Conservation (phyloP, 2,797 vertebrate species). For the Tenualosa thibaudeaui region DNA sequence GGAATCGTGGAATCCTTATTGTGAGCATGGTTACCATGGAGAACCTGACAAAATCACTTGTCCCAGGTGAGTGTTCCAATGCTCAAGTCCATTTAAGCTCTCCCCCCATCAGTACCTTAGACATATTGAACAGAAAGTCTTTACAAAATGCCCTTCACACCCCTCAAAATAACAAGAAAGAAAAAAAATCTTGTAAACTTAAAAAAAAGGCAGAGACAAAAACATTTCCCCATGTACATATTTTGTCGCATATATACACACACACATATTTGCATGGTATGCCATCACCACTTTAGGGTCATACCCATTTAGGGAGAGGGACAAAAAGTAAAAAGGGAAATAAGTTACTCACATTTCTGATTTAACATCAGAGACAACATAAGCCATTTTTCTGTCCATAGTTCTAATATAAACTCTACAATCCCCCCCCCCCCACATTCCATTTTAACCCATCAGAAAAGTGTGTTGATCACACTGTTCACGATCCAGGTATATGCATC, state of each 20-base stretch:
- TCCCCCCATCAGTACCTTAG: neutral
- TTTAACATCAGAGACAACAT: neutral
- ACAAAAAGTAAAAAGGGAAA: conserved; percentile 10
- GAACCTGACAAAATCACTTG: neutral
- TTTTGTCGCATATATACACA: conserved; percentile 42
- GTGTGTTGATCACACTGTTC: neutral
- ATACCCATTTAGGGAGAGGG: conserved; percentile 21
- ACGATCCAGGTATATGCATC: neutral
- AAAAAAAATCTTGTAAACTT: neutral
- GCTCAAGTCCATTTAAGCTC: neutral
- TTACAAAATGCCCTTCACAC: conserved; percentile 1
- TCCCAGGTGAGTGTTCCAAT: neutral
- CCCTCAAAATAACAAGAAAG: neutral
- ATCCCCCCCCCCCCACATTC: neutral
- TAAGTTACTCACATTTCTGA: conserved; percentile 34
- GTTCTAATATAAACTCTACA: neutral
- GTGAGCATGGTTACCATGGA: neutral
- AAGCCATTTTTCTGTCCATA: neutral
- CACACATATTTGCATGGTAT: conserved; percentile 32
- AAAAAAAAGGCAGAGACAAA: neutral
- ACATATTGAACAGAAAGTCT: neutral
- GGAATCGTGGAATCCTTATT: neutral
- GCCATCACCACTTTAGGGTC: conserved; percentile 10
- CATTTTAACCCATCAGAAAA: neutral
- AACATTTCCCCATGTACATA: conserved; percentile 37